These are phyloP conservation scores for Tokudaia muenninki DNA, from an alignment of 2,797 vertebrate genomes.

Conservation along the genomic window DNA sequence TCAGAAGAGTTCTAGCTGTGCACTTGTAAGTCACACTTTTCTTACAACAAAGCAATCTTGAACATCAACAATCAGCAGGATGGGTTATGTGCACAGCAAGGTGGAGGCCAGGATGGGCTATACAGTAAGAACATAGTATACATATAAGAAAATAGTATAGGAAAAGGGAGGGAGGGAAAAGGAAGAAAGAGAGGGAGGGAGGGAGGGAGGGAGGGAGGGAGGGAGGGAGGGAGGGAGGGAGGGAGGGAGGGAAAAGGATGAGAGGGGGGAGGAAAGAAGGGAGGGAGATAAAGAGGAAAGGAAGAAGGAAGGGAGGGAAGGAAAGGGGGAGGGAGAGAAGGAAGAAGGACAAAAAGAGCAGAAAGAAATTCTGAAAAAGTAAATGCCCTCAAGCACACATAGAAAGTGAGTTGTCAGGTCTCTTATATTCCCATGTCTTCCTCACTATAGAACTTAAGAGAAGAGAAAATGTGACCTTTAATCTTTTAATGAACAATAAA, in stretches of 20 bases:
- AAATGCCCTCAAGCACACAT: not conserved
- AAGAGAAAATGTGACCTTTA: not conserved
- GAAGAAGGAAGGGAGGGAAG: not conserved
- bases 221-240: too few relatives aligned
- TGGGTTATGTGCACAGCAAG: not conserved
- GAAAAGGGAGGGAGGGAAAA: not conserved
- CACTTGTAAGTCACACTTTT: not conserved
- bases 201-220: too few relatives aligned
- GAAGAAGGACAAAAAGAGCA: not conserved
- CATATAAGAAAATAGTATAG: not conserved
- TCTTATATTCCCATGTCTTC: conserved; percentile 24
- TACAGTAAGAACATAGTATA: not conserved
- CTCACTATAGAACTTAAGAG: conserved; percentile 9
- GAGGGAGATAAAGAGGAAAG: too few relatives aligned
- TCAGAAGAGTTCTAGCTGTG: conserved; percentile 17
- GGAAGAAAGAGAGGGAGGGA: not conserved
- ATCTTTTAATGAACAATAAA: conserved; percentile 45
- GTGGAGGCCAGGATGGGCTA: not conserved
- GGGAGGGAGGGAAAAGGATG: not conserved
- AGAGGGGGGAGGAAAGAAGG: not conserved
- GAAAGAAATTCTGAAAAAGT: conserved; percentile 22
- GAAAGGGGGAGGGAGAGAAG: fast-evolving
- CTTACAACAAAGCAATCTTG: conserved; percentile 26
- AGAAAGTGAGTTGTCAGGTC: conserved; percentile 15
- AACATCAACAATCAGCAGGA: not conserved